Conservation (phyloP, 2,797 vertebrate species). For the Dryobates pubescens region DNA sequence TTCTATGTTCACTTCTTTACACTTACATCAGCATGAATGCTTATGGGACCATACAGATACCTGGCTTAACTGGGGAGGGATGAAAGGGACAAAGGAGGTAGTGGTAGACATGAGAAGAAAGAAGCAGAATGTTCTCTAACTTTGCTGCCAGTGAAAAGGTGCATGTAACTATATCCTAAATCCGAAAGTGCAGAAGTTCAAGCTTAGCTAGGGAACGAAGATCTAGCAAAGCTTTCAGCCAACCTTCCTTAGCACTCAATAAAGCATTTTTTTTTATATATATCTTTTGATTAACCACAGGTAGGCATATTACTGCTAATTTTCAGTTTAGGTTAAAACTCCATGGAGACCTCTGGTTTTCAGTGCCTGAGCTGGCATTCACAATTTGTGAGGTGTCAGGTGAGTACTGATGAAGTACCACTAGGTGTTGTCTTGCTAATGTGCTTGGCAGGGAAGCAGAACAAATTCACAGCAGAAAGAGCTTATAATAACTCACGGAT, state of each 20-base stretch:
- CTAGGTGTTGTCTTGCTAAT: constrained; percentile 53
- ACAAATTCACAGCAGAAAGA: constrained; percentile 29
- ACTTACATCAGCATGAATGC: not conserved
- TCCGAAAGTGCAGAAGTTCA: constrained; percentile 28
- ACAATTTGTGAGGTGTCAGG: constrained; percentile 58
- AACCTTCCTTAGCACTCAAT: constrained; percentile 40
- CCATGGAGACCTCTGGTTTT: constrained; percentile 37
- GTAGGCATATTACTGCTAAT: constrained; percentile 34
- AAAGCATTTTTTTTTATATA: constrained; percentile 46
- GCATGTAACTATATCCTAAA: not conserved
- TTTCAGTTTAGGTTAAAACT: constrained; percentile 44
- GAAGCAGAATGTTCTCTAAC: not conserved
- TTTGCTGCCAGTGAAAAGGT: not conserved
- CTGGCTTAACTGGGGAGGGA: not conserved
- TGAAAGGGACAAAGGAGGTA: not conserved
- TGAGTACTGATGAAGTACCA: constrained; percentile 43
- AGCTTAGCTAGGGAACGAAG: not conserved
- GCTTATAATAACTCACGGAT: not conserved
- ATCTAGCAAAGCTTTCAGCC: constrained; percentile 28
- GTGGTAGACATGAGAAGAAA: not conserved
- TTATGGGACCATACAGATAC: not conserved
- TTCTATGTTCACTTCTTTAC: not conserved
- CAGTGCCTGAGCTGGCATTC: constrained; percentile 3
- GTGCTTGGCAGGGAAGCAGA: constrained; percentile 3
- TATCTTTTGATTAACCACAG: constrained; percentile 35